A percentile compares a stretch with the other conserved stretches of the same genome.
phyloP scores from a whole-genome alignment of 2,888 invertebrate genomes.

The Drosophila kuntzei region DNA sequence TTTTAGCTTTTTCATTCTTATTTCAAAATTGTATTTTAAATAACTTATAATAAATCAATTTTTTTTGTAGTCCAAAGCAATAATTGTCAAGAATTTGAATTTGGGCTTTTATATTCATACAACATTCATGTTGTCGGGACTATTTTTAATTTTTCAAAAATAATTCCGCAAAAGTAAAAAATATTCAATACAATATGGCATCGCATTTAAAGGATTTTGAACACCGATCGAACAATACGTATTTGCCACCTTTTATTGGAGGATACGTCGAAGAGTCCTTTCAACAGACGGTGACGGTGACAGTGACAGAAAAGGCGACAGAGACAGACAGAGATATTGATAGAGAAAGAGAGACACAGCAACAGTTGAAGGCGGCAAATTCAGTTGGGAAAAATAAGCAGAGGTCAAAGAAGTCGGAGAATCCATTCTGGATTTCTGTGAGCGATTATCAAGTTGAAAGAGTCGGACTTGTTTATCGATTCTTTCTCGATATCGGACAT shows the following conservation, averaged over 20 bases:
- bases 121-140: not conserved
- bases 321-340: not conserved
- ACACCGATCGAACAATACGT: not conserved
- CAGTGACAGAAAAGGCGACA: not conserved
- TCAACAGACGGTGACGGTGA: not conserved
- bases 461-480: conserved; percentile 44
- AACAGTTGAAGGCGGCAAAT: not conserved
- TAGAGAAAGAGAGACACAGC: not conserved
- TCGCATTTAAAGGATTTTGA: not conserved
- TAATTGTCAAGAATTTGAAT: not conserved
- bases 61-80: too few species aligned
- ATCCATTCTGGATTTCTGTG: conserved; percentile 52
- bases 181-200: conserved; percentile 1
- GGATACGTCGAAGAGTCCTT: conserved; percentile 9
- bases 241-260: conserved; percentile 14
- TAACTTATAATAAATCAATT: too few species aligned
- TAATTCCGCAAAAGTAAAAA: not conserved
- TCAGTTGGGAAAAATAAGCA: not conserved
- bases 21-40: too few species aligned
- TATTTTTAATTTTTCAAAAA: conserved; percentile 4
- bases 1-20: too few species aligned
- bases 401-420: not conserved
- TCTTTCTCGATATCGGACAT: conserved; percentile 63
- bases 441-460: conserved; percentile 46
- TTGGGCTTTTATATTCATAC: not conserved